Evolutionary conservation across 2,888 invertebrate species (phyloP), one percentile per base, ranked within the genome.

Genomic region (Gonocerus acuteangulatus): DNA sequence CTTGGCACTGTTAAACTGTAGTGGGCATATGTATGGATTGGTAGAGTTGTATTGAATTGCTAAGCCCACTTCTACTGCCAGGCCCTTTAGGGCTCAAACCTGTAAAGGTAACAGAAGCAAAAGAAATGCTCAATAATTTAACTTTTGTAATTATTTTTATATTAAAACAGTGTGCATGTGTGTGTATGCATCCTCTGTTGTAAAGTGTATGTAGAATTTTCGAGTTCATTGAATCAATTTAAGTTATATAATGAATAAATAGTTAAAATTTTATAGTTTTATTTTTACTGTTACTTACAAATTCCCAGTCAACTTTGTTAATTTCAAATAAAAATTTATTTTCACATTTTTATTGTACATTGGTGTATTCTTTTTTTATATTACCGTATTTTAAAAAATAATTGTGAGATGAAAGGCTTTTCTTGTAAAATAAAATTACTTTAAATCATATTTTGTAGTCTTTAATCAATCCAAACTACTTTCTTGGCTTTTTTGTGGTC

Each of bases 111-210:
- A 21, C 39, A 42, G 54, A 54, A 54, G 54, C 54, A 54, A 39
- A 39, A 51, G 32, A 42, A 54, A 54, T 54, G 54, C 54, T 54
- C 54, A 54, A 54, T 54, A 54, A 54, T 54, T 54, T 54, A 54
- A 54, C 36, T 54, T 54, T 54, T 54, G 54, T 54, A 54, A 54
- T 54, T 54, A 54, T 54, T 54, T 54, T 54, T 54, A 54, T 54
- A 54, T 54, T 7, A 11, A n/a, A 22, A 54, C 42, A 39, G 19
- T 42, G 23, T 39, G 39, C 18, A 42, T 42, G 22, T 42, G 42
- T 42, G 39, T 54, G 54, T 54, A 22, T 42, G 15, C n/a, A 11
- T n/a, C 42, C 22, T 54, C 54, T 54, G 54, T 54, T 54, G 39
- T 2, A 51, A 19, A 23, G 3, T 32, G 13, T 18, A 16, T 11